Percentiles rank a stretch among this genome's conserved stretches.
Evolutionary conservation across 2,888 invertebrate species (phyloP).

Genomic region (Criorhina ranunculi): DNA sequence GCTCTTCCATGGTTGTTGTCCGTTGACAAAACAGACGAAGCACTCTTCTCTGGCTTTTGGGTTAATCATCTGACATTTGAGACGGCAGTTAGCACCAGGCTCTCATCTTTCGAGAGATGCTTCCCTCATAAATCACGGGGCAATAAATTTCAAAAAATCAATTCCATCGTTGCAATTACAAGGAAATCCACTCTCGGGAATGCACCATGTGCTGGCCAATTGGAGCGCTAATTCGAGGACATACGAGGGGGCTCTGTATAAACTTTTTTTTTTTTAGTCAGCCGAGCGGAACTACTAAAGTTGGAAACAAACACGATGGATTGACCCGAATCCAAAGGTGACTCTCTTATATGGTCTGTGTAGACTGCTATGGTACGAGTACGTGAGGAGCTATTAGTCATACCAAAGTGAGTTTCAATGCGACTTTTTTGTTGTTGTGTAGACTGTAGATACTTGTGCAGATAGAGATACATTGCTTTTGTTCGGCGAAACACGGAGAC

Average conservation of each 20-base stretch:
- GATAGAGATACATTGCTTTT: not conserved
- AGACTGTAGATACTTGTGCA: not conserved
- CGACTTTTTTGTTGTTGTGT: not conserved
- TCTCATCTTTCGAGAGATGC: conserved; percentile 5
- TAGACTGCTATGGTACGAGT: not conserved
- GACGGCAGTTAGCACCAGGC: conserved; percentile 64
- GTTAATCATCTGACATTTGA: conserved; percentile 73
- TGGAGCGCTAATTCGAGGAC: conserved; percentile 47
- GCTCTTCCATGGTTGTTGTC: not conserved
- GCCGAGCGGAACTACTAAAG: not conserved
- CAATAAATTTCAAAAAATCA: conserved; percentile 39
- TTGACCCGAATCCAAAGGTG: conserved; percentile 34
- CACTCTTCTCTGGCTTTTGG: conserved; percentile 41
- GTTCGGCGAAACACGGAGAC: not conserved
- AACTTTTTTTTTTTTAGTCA: not conserved
- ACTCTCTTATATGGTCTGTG: not conserved
- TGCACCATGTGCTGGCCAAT: not conserved
- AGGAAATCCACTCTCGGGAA: conserved; percentile 6
- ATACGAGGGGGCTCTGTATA: conserved; percentile 13
- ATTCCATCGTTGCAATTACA: conserved; percentile 40
- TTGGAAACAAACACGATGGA: conserved; percentile 8
- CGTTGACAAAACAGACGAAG: conserved; percentile 22
- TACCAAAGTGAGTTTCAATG: not conserved
- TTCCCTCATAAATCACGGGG: conserved; percentile 19
- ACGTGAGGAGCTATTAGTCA: not conserved